Percentiles rank a stretch among this genome's conserved stretches.
Evolutionary conservation across 2,113 vertebrate species (phyloP).

Genomic region (Thymallus thymallus): DNA sequence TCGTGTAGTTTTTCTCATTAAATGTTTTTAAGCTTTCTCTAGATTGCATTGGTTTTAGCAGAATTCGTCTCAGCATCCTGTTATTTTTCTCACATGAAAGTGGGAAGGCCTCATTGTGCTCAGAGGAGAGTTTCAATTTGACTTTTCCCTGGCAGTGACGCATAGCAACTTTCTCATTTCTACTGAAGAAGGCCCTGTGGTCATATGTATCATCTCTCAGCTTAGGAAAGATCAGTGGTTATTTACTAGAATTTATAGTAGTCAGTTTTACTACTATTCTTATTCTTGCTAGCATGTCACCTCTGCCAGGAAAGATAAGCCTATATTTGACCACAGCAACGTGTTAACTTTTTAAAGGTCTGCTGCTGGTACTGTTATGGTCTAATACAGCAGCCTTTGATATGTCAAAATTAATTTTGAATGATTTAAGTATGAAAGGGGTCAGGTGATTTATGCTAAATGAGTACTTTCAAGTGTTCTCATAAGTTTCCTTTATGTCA

Average conservation of each 20-base stretch:
- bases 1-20: background rate
- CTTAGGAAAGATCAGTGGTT: background rate
- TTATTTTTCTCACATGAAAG: conserved; percentile 63
- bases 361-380: background rate
- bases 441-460: background rate
- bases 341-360: background rate
- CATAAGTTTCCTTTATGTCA: background rate
- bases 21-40: background rate
- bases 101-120: background rate
- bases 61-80: conserved; percentile 45
- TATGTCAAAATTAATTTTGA: background rate
- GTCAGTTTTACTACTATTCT: background rate
- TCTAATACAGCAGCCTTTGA: background rate
- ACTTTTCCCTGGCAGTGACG: conserved; percentile 42
- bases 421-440: background rate
- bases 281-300: background rate
- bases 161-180: conserved; percentile 49
- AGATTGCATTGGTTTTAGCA: conserved; percentile 3
- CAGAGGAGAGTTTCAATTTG: conserved; percentile 55
- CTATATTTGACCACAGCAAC: background rate
- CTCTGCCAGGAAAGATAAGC: background rate
- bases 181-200: conserved; percentile 41
- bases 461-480: background rate
- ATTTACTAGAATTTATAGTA: background rate
- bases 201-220: conserved; percentile 37